Evolutionary conservation across 2,888 invertebrate genomes (phyloP).

Genomic region (Rambutsinella grinnellia): DNA sequence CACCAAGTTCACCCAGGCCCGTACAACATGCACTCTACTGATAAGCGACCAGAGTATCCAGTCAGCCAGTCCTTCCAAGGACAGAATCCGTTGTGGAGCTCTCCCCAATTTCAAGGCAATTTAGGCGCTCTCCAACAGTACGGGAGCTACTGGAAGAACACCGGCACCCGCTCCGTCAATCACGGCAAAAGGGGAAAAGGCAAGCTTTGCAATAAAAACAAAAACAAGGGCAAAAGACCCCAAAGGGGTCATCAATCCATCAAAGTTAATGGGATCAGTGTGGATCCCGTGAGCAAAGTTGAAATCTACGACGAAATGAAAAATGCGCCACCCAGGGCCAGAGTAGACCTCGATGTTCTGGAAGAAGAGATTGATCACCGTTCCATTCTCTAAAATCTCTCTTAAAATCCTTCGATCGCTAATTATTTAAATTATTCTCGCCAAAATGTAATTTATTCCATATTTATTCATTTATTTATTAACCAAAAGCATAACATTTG

Average conservation of each 20-base stretch:
- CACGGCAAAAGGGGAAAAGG: background rate
- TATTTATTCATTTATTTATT: no score
- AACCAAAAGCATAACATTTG: no score
- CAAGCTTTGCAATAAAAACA: background rate
- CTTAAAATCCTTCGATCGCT: no score
- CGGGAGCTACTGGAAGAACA: constrained; percentile 33
- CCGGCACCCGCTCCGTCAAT: background rate
- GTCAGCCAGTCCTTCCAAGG: constrained; percentile 28
- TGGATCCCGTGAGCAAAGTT: background rate
- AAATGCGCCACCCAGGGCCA: constrained; percentile 15
- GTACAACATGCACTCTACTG: no score
- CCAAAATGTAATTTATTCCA: no score
- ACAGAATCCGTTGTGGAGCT: constrained; percentile 30
- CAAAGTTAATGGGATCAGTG: background rate
- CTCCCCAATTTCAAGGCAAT: constrained; percentile 34
- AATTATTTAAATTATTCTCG: no score
- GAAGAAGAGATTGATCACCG: constrained; percentile 12
- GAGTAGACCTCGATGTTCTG: constrained; percentile 31
- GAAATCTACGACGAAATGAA: background rate
- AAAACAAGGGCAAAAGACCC: background rate
- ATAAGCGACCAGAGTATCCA: constrained; percentile 33
- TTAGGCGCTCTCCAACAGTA: constrained; percentile 9
- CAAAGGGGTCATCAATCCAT: background rate
- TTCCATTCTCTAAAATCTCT: no score
- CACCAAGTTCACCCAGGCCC: background rate